phyloP scores from a whole-genome alignment of 2,888 invertebrate genomes.

The Polymixis flavicincta region DNA sequence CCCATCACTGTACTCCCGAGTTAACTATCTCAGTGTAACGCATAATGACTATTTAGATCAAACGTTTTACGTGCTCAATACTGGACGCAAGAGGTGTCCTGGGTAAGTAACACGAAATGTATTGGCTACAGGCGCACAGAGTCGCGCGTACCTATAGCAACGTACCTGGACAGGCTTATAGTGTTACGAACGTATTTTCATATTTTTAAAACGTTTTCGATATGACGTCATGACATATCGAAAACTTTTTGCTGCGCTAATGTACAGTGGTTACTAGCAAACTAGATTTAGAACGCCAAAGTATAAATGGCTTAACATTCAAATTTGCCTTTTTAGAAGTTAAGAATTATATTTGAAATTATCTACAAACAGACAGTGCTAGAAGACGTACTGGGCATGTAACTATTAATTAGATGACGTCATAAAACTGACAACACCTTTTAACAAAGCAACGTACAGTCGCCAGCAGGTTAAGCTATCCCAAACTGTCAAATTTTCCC shows the following conservation, averaged over 20 bases:
- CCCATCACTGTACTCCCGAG: not conserved
- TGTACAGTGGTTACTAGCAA: slow-evolving; percentile 32
- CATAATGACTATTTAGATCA: not conserved
- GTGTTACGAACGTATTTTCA: not conserved
- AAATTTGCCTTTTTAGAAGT: slow-evolving; percentile 50
- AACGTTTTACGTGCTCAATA: not conserved
- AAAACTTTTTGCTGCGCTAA: not conserved
- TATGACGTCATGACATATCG: not conserved
- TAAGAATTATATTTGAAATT: slow-evolving; percentile 38
- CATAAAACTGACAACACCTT: slow-evolving; percentile 48
- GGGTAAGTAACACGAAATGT: not conserved
- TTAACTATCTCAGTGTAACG: not conserved
- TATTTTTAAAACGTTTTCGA: not conserved
- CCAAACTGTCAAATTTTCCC: too few species aligned
- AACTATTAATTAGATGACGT: slow-evolving; percentile 19
- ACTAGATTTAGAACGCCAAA: slow-evolving; percentile 51
- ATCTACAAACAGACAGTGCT: slow-evolving; percentile 17
- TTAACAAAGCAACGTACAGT: not conserved
- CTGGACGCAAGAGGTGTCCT: too few species aligned
- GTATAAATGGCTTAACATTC: slow-evolving; percentile 49
- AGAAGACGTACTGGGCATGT: slow-evolving; percentile 12
- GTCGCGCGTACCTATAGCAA: not conserved
- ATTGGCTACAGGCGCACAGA: not conserved
- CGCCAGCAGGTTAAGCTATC: too few species aligned
- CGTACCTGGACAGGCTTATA: not conserved